Percentiles rank a stretch among this genome's conserved stretches.
Conservation (phyloP, 1,140 invertebrate genomes). For the Myzus persicae region DNA sequence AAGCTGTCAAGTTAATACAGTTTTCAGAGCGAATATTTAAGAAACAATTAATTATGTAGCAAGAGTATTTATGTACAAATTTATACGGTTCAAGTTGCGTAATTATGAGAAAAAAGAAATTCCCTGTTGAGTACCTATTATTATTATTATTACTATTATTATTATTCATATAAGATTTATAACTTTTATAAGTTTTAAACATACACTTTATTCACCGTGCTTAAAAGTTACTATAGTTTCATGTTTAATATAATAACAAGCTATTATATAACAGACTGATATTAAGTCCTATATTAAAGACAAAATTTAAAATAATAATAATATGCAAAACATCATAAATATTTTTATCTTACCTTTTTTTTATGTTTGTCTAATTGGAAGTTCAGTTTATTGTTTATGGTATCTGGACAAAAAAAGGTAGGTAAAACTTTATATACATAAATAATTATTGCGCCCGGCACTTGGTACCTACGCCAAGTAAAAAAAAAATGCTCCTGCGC, state of each 20-base stretch:
- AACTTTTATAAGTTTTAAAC: constrained; percentile 8
- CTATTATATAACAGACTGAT: neutral
- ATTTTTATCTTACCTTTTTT: neutral
- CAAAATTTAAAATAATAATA: neutral
- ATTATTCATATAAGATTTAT: constrained; percentile 17
- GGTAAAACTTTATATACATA: neutral
- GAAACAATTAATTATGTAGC: neutral
- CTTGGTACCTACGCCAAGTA: neutral
- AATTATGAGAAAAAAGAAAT: neutral
- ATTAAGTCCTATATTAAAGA: neutral
- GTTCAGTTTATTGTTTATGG: neutral
- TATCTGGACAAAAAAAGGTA: constrained; percentile 16
- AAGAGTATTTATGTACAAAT: neutral
- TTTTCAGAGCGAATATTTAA: neutral
- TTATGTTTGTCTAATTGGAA: neutral
- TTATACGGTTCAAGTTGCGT: neutral
- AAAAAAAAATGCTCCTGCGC: neutral
- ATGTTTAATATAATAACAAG: neutral
- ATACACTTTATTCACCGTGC: neutral
- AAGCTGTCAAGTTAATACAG: neutral
- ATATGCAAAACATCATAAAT: neutral
- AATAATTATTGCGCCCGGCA: neutral
- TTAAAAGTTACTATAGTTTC: constrained; percentile 27
- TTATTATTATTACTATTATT: neutral
- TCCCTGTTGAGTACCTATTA: neutral